These are phyloP conservation scores for Pseudomyrmex cubaensis DNA, from an alignment of 1,140 invertebrate genomes.

Conservation along the genomic window DNA sequence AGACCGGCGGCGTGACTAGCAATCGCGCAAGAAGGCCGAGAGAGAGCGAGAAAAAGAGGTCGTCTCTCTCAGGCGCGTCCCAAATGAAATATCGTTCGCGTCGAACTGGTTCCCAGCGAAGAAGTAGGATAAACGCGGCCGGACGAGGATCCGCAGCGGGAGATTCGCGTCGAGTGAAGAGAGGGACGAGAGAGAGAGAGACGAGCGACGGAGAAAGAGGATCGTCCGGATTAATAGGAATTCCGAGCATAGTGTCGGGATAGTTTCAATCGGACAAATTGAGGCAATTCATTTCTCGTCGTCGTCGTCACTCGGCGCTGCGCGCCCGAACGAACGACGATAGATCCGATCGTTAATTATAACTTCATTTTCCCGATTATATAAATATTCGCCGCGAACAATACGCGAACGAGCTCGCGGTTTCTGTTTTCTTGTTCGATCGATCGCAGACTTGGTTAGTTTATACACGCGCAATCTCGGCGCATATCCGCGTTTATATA, in stretches of 20 bases:
- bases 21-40: conserved; percentile 34
- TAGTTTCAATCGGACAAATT: conserved; percentile 82
- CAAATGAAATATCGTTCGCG: conserved; percentile 76
- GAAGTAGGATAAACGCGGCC: conserved; percentile 43
- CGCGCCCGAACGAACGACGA: conserved; percentile 8
- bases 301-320: conserved; percentile 60
- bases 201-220: conserved; percentile 41
- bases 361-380: conserved; percentile 68
- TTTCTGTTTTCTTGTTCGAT: not conserved
- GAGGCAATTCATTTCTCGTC: conserved; percentile 79
- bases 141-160: conserved; percentile 5
- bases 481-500: too few species aligned
- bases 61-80: conserved; percentile 47
- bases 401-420: not conserved
- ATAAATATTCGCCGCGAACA: not conserved
- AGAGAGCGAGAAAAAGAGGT: conserved; percentile 25
- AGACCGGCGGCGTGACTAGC: conserved; percentile 42
- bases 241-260: conserved; percentile 80
- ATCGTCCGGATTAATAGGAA: conserved; percentile 77
- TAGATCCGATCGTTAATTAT: conserved; percentile 74
- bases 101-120: conserved; percentile 65
- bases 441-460: not conserved
- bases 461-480: too few species aligned
- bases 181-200: conserved; percentile 12
- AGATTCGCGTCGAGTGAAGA: conserved; percentile 10